Conservation (phyloP, 1,140 invertebrate genomes). For the Euwallacea fornicatus region DNA sequence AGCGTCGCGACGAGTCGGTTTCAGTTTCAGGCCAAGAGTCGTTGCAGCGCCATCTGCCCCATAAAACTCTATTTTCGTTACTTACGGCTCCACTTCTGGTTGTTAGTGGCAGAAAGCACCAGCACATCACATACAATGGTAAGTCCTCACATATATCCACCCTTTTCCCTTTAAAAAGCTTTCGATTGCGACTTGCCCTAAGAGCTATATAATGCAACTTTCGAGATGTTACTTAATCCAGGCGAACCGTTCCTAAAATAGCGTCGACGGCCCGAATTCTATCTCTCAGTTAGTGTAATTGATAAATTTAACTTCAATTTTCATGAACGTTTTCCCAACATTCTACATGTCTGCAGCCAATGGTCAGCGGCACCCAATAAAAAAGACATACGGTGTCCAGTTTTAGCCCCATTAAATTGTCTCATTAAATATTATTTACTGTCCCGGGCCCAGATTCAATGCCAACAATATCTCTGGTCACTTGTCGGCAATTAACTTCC, state of each 20-base stretch:
- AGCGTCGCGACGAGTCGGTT: slow-evolving; percentile 36
- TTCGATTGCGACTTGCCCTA: too few species aligned
- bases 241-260: too few species aligned
- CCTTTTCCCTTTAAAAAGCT: neutral
- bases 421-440: slow-evolving; percentile 23
- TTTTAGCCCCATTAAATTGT: slow-evolving; percentile 8
- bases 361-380: too few species aligned
- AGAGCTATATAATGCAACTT: too few species aligned
- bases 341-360: too few species aligned
- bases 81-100: slow-evolving; percentile 72
- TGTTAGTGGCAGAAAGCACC: slow-evolving; percentile 57
- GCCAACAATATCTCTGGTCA: slow-evolving; percentile 25
- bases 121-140: slow-evolving; percentile 65
- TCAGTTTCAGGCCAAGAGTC: slow-evolving; percentile 44
- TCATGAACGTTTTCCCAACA: too few species aligned
- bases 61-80: slow-evolving; percentile 67
- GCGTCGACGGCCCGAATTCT: too few species aligned
- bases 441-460: neutral
- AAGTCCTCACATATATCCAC: slow-evolving; percentile 53
- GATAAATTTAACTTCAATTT: too few species aligned
- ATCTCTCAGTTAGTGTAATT: too few species aligned
- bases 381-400: neutral
- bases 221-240: too few species aligned
- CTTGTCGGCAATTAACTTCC: slow-evolving; percentile 20
- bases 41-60: slow-evolving; percentile 67